Conservation (phyloP, 2,113 vertebrate genomes). For the Dendrocopos noguchii region DNA sequence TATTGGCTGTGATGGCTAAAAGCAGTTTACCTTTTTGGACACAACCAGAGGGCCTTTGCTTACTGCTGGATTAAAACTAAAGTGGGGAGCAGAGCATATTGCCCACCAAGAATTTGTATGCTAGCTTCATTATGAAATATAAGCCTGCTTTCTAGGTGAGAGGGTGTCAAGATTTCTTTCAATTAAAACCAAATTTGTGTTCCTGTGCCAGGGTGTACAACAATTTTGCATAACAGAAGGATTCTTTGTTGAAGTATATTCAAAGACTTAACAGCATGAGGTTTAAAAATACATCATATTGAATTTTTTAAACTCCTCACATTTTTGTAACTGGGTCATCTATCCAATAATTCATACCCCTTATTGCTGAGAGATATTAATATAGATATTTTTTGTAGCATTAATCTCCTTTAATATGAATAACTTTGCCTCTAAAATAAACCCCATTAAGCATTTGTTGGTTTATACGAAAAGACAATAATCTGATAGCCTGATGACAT, state of each 20-base stretch:
- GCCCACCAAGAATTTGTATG: background rate
- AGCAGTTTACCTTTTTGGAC: background rate
- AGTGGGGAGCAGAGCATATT: background rate
- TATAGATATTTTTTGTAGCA: constrained; percentile 52
- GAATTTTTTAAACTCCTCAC: constrained; percentile 16
- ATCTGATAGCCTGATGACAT: constrained; percentile 59
- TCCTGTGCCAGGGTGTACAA: constrained; percentile 21
- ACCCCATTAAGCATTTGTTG: constrained; percentile 49
- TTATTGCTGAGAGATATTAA: constrained; percentile 55
- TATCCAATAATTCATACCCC: constrained; percentile 52
- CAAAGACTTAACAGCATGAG: background rate
- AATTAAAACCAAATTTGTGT: constrained; percentile 3
- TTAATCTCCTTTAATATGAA: constrained; percentile 51
- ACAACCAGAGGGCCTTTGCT: background rate
- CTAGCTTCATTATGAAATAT: background rate
- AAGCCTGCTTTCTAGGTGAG: background rate
- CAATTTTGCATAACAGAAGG: constrained; percentile 12
- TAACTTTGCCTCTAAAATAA: constrained; percentile 46
- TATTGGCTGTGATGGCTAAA: background rate
- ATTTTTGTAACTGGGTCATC: constrained; percentile 68
- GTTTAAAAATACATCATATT: constrained; percentile 48
- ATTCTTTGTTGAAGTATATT: background rate
- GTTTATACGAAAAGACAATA: constrained; percentile 51
- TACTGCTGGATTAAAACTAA: background rate
- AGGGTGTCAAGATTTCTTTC: constrained; percentile 18